Evolutionary conservation across 2,888 invertebrate species (phyloP).

Genomic region (Drosophila lutescens): DNA sequence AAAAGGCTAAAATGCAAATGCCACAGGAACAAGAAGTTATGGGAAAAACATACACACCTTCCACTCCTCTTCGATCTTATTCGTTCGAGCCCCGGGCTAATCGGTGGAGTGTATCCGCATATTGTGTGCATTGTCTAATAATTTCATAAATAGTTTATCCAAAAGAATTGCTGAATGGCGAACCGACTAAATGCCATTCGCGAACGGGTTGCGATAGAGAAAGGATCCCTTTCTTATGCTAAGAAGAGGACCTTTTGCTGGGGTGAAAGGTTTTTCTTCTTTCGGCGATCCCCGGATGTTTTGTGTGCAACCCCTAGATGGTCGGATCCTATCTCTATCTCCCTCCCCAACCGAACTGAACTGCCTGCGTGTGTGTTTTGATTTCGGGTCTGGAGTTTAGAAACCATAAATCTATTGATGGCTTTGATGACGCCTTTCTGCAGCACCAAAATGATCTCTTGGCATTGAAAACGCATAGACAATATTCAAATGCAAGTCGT

Average conservation of each 20-base stretch:
- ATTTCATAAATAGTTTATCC: slow-evolving; percentile 80
- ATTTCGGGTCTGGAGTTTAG: slow-evolving; percentile 73
- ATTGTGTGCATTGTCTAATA: slow-evolving; percentile 76
- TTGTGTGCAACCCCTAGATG: slow-evolving; percentile 44
- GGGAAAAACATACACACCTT: slow-evolving; percentile 81
- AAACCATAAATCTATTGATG: slow-evolving; percentile 82
- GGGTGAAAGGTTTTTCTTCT: slow-evolving; percentile 32
- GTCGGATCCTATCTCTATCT: slow-evolving; percentile 35
- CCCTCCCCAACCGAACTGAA: not conserved
- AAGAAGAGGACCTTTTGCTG: slow-evolving; percentile 37
- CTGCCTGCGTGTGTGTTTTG: slow-evolving; percentile 66
- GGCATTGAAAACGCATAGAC: slow-evolving; percentile 64
- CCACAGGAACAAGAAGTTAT: slow-evolving; percentile 75
- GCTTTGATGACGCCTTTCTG: slow-evolving; percentile 75
- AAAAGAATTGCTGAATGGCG: slow-evolving; percentile 72
- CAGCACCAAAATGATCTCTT: slow-evolving; percentile 75
- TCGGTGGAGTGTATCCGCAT: slow-evolving; percentile 71
- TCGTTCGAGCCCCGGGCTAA: slow-evolving; percentile 53
- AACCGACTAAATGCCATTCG: slow-evolving; percentile 65
- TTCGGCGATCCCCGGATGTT: slow-evolving; percentile 45
- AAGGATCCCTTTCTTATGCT: slow-evolving; percentile 63
- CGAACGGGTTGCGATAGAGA: slow-evolving; percentile 45
- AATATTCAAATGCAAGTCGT: slow-evolving; percentile 58
- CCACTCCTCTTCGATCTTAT: slow-evolving; percentile 18
- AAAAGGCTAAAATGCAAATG: slow-evolving; percentile 47